A percentile compares a stretch with the other conserved stretches of the same genome.
Evolutionary conservation across 2,888 invertebrate species (phyloP).

Genomic region (Leucophenga maculata): DNA sequence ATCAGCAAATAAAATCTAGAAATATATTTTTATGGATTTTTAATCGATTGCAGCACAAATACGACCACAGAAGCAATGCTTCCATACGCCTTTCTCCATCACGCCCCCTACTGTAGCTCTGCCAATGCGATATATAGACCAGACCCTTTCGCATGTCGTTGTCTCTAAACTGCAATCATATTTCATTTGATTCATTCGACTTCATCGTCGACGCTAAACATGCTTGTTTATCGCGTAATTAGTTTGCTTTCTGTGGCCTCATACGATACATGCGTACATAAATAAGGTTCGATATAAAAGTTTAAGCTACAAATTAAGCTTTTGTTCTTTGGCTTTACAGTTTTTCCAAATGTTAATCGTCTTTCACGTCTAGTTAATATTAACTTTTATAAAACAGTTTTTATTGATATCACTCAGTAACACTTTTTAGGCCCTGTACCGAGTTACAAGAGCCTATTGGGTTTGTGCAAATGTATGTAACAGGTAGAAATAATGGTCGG

Average conservation of each 20-base stretch:
- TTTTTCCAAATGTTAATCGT: no score
- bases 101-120: constrained; percentile 3
- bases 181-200: constrained; percentile 43
- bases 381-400: no score
- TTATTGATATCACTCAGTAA: no score
- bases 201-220: constrained; percentile 16
- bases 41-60: constrained; percentile 58
- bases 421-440: no score
- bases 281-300: no score
- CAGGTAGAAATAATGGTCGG: no score
- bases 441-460: no score
- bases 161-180: constrained; percentile 43
- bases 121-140: constrained; percentile 28
- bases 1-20: constrained; percentile 67
- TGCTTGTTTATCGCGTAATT: constrained; percentile 59
- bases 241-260: constrained; percentile 46
- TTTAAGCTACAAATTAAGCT: no score
- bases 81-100: not conserved
- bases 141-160: constrained; percentile 33
- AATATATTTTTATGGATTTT: constrained; percentile 67
- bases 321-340: no score
- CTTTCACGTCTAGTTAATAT: no score
- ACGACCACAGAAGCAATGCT: not conserved
- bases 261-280: not conserved
- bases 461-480: no score